phyloP scores from a whole-genome alignment of 2,113 vertebrate species.

The Nymphicus hollandicus region DNA sequence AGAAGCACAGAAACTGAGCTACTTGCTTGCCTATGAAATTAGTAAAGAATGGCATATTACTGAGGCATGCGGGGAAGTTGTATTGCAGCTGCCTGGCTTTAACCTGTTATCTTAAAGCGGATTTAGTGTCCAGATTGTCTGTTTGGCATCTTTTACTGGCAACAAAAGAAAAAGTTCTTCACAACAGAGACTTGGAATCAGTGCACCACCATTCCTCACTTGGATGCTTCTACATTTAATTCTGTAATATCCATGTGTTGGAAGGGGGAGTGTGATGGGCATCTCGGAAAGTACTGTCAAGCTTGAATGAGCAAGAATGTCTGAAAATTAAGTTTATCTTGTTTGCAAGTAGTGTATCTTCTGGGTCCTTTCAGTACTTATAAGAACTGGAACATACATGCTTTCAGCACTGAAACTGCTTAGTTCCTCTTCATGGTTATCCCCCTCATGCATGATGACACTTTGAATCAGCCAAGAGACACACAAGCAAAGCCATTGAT shows the following conservation, averaged over 20 bases:
- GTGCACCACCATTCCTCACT: neutral
- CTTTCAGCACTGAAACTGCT: neutral
- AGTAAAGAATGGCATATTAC: neutral
- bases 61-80: neutral
- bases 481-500: neutral
- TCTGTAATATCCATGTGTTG: neutral
- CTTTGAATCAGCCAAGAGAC: conserved; percentile 5
- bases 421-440: neutral
- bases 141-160: neutral
- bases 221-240: neutral
- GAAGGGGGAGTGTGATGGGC: neutral
- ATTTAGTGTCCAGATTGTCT: neutral
- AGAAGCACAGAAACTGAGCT: neutral
- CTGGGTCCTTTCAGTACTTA: neutral
- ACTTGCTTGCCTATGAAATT: neutral
- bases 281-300: neutral
- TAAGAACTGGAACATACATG: neutral
- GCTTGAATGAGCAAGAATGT: neutral
- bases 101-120: neutral
- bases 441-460: neutral
- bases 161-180: neutral
- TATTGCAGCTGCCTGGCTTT: neutral
- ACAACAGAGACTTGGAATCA: neutral
- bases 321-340: neutral
- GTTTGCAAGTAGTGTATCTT: neutral